A percentile compares a stretch with the other conserved stretches of the same genome.
phyloP scores from a whole-genome alignment of 1,140 invertebrate species.

The Anoplolepis gracilipes region DNA sequence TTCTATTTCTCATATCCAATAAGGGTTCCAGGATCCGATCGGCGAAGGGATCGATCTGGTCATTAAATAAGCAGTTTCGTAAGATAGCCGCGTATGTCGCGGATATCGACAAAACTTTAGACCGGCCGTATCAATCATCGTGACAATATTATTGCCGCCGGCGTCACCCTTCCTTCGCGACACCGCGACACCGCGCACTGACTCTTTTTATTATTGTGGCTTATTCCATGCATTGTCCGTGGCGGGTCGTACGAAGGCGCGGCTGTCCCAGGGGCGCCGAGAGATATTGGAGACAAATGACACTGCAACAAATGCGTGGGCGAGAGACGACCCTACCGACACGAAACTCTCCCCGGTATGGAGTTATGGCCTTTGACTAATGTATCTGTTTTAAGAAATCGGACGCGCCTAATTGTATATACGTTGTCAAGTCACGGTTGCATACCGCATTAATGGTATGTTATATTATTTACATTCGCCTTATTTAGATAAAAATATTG shows the following conservation, averaged over 20 bases:
- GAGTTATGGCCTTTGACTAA: constrained; percentile 59
- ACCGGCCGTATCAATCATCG: constrained; percentile 57
- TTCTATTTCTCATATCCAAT: neutral
- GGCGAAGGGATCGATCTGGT: constrained; percentile 14
- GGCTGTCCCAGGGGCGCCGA: constrained; percentile 71
- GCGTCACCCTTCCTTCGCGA: constrained; percentile 68
- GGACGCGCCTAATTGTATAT: constrained; percentile 50
- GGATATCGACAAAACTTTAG: constrained; percentile 61
- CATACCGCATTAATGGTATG: constrained; percentile 15
- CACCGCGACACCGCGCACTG: constrained; percentile 63
- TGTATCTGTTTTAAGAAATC: constrained; percentile 61
- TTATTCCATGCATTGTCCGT: constrained; percentile 82
- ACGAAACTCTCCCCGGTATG: constrained; percentile 46
- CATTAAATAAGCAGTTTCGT: constrained; percentile 57
- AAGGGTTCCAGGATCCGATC: neutral
- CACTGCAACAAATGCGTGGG: constrained; percentile 82
- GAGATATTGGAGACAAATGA: constrained; percentile 86
- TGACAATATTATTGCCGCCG: constrained; percentile 59
- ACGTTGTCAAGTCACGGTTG: neutral
- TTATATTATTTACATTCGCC: neutral
- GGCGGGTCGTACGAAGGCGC: constrained; percentile 69
- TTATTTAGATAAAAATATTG: constrained; percentile 15
- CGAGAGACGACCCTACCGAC: constrained; percentile 78
- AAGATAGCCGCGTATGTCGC: constrained; percentile 50
- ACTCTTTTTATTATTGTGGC: constrained; percentile 83